phyloP scores from a whole-genome alignment of 2,113 vertebrate species.

The Leptosomus discolor region DNA sequence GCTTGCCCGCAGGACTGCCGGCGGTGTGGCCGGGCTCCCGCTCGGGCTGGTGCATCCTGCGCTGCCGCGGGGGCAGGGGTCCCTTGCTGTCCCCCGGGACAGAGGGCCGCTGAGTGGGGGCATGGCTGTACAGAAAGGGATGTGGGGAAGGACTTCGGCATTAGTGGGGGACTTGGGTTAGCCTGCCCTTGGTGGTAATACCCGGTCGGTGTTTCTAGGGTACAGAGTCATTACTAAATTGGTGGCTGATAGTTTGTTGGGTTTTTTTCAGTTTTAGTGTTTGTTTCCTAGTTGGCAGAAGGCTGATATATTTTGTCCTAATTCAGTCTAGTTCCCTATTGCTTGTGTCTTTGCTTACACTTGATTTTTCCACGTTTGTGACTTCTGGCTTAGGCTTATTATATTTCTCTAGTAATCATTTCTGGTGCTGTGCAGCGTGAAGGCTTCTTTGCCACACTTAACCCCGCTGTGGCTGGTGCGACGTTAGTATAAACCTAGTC shows the following conservation, averaged over 20 bases:
- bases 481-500: background rate
- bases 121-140: accelerated
- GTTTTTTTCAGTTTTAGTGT: background rate
- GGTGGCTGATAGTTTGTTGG: background rate
- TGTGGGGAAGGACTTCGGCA: background rate
- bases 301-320: background rate
- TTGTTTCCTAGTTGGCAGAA: background rate
- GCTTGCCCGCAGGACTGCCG: accelerated
- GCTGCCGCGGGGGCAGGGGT: accelerated
- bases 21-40: accelerated
- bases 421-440: background rate
- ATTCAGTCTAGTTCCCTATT: background rate
- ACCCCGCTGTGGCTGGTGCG: background rate
- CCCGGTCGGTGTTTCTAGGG: background rate
- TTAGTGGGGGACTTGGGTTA: background rate
- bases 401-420: background rate
- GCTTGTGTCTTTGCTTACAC: background rate
- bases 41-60: background rate
- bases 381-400: background rate
- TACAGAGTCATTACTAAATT: background rate
- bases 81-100: background rate
- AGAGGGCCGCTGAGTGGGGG: background rate
- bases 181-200: background rate
- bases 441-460: background rate
- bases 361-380: background rate